Conservation (phyloP, 2,888 invertebrate genomes). For the Coleophora flavipennella region DNA sequence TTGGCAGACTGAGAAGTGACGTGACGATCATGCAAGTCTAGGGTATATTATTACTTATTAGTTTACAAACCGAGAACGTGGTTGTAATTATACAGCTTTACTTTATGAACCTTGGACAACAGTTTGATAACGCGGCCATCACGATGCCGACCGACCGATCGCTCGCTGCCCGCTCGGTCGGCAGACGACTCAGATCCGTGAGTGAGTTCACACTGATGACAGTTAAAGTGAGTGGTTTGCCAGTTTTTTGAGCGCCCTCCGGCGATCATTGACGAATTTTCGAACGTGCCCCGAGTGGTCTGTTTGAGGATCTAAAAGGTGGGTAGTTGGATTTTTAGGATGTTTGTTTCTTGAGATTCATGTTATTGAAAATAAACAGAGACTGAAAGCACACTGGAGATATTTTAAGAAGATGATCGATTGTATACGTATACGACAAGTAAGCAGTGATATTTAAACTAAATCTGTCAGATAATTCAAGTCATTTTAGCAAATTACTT, state of each 20-base stretch:
- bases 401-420: too few species aligned
- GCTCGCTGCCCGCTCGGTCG: constrained; percentile 11
- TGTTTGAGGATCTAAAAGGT: not conserved
- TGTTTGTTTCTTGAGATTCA: not conserved
- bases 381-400: too few species aligned
- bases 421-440: too few species aligned
- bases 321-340: constrained; percentile 1
- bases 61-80: not conserved
- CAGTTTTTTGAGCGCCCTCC: too few species aligned
- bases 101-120: constrained; percentile 46
- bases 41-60: not conserved
- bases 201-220: not conserved
- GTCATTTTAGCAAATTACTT: too few species aligned
- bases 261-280: not conserved
- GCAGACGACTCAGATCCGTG: too few species aligned
- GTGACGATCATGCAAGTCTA: not conserved
- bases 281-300: not conserved
- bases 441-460: too few species aligned
- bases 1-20: not conserved
- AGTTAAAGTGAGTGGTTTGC: not conserved
- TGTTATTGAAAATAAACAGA: too few species aligned
- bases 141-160: constrained; percentile 15
- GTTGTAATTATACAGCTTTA: constrained; percentile 13
- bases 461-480: too few species aligned
- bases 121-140: constrained; percentile 37